A percentile compares a stretch with the other conserved stretches of the same genome.
Conservation (phyloP, 2,797 vertebrate species). For the Cirrhinus molitorella region DNA sequence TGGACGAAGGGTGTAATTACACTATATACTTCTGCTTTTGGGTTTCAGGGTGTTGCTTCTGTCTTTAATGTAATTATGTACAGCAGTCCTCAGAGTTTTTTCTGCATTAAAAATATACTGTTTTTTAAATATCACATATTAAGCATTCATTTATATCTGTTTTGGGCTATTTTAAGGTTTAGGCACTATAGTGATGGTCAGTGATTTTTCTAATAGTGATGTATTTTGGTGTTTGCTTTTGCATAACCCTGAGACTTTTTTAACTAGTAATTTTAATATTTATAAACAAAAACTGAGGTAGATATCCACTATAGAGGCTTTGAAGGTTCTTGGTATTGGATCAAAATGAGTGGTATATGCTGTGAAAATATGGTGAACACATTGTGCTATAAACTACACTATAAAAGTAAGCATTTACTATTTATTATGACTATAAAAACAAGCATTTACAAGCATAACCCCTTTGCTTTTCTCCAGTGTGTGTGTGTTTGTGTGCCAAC, state of each 20-base stretch:
- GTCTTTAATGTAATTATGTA: background rate
- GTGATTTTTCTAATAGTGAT: background rate
- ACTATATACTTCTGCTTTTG: background rate
- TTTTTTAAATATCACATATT: background rate
- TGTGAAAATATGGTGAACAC: background rate
- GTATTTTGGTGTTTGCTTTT: background rate
- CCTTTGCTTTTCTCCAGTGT: background rate
- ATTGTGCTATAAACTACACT: background rate
- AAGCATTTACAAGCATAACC: slow-evolving; percentile 9
- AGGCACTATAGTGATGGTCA: background rate
- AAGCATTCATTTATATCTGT: background rate
- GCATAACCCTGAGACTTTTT: background rate
- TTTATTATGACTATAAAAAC: background rate
- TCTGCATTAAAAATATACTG: background rate
- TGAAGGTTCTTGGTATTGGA: background rate
- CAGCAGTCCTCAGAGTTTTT: background rate
- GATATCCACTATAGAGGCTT: background rate
- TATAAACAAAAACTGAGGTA: background rate
- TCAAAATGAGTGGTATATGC: background rate
- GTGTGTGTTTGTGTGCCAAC: background rate
- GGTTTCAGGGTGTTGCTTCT: background rate
- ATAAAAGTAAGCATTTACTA: too few species aligned
- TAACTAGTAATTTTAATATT: background rate
- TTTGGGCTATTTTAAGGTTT: background rate
- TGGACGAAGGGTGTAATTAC: slow-evolving; percentile 51